These are phyloP conservation scores for Drosophila fungiperda DNA, from an alignment of 2,888 invertebrate genomes.

Conservation along the genomic window DNA sequence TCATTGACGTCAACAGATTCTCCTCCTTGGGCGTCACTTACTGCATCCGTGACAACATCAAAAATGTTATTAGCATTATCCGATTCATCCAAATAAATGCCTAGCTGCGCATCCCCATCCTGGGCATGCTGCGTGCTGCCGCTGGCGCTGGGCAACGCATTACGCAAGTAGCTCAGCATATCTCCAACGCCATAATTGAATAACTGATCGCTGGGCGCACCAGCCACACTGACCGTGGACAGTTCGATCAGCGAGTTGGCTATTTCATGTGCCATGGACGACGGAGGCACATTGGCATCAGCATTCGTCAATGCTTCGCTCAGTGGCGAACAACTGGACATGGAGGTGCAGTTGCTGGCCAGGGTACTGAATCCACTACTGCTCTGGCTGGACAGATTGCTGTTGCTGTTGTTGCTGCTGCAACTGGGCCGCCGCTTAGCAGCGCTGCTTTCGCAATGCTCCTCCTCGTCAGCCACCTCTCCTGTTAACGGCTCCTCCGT, in stretches of 20 bases:
- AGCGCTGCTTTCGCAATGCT: slow-evolving; percentile 2
- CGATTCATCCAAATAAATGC: slow-evolving; percentile 48
- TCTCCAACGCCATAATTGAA: slow-evolving; percentile 41
- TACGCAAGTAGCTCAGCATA: slow-evolving; percentile 35
- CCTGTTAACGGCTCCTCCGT: slow-evolving; percentile 11
- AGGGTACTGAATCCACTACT: slow-evolving; percentile 36
- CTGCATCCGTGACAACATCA: slow-evolving; percentile 47
- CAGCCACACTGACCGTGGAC: slow-evolving; percentile 26
- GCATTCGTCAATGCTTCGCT: slow-evolving; percentile 44
- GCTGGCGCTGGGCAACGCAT: slow-evolving; percentile 7
- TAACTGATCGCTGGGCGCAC: slow-evolving; percentile 9
- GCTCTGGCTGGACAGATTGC: slow-evolving; percentile 60
- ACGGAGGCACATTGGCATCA: neutral
- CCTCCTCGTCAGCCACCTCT: neutral
- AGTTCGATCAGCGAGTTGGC: slow-evolving; percentile 58
- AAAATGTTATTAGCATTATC: slow-evolving; percentile 32
- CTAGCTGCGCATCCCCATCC: slow-evolving; percentile 47
- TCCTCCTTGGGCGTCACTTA: slow-evolving; percentile 8
- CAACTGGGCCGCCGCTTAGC: slow-evolving; percentile 46
- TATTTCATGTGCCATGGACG: slow-evolving; percentile 38
- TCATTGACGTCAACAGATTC: slow-evolving; percentile 45
- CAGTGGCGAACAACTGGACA: slow-evolving; percentile 46
- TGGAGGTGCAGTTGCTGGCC: slow-evolving; percentile 46
- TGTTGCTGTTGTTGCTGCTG: slow-evolving; percentile 41
- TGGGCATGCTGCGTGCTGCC: neutral